A percentile compares a stretch with the other conserved stretches of the same genome.
phyloP scores from a whole-genome alignment of 2,797 vertebrate genomes.

The Sitta carolinensis region DNA sequence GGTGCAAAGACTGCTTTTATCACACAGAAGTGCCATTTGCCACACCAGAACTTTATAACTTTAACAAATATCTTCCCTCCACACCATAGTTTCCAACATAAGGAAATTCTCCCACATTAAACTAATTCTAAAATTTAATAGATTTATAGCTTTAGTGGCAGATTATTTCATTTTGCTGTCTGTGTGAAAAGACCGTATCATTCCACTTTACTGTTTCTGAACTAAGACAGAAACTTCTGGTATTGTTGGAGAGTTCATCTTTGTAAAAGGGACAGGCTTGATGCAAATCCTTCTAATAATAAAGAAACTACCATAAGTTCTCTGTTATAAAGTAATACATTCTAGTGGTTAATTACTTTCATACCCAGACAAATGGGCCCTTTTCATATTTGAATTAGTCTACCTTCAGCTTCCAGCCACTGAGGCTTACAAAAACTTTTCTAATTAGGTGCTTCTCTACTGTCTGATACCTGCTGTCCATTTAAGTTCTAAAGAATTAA shows the following conservation, averaged over 20 bases:
- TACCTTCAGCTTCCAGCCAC: neutral
- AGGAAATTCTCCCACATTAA: neutral
- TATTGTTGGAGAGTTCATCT: neutral
- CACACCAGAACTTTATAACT: neutral
- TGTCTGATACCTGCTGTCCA: neutral
- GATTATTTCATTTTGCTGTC: neutral
- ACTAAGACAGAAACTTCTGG: neutral
- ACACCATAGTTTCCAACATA: neutral
- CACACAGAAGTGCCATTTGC: neutral
- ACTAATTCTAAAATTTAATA: neutral
- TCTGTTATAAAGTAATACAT: neutral
- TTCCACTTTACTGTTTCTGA: neutral
- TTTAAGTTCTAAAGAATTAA: neutral
- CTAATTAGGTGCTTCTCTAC: neutral
- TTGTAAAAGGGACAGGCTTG: neutral
- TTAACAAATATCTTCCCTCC: neutral
- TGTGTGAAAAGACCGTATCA: neutral
- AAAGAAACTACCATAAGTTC: neutral
- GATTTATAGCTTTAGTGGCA: neutral
- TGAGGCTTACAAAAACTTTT: neutral
- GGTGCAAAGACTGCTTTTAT: neutral
- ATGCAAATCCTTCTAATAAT: neutral
- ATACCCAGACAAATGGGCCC: neutral
- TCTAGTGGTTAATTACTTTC: neutral
- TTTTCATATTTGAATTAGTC: neutral